A percentile compares a stretch with the other conserved stretches of the same genome.
Evolutionary conservation across 1,140 invertebrate genomes (phyloP).

Genomic region (Leptinotarsa texana): DNA sequence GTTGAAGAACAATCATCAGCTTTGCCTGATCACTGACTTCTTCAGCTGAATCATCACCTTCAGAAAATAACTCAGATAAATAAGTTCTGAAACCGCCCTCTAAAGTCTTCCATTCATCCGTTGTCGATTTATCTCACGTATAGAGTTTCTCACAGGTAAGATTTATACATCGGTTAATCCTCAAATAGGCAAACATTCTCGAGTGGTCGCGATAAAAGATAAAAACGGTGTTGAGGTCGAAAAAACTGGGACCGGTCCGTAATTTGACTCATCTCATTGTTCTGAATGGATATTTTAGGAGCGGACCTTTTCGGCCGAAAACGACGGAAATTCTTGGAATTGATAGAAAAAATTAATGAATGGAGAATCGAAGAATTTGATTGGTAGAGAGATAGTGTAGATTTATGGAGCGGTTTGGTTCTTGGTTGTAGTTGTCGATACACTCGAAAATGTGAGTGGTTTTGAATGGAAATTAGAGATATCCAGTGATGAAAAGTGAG

Average conservation of each 20-base stretch:
- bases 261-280: constrained; percentile 3
- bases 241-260: not conserved
- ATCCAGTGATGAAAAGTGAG: no score
- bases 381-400: not conserved
- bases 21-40: no score
- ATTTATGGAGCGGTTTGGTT: not conserved
- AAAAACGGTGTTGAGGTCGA: constrained; percentile 10
- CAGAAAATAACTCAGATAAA: no score
- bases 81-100: no score
- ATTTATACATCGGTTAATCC: constrained; percentile 19
- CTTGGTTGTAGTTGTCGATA: no score
- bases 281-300: not conserved
- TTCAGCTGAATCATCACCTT: no score
- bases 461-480: no score
- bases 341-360: constrained; percentile 20
- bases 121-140: not conserved
- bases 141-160: constrained; percentile 11
- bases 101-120: not conserved
- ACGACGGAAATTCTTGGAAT: constrained; percentile 23
- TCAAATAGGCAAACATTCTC: constrained; percentile 23
- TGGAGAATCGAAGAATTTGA: not conserved
- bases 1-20: no score
- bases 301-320: constrained; percentile 11
- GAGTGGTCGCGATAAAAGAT: constrained; percentile 17
- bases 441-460: no score